A percentile compares a stretch with the other conserved stretches of the same genome.
These are phyloP conservation scores for Melanostoma mellinum DNA, from an alignment of 2,888 invertebrate genomes.

Conservation along the genomic window DNA sequence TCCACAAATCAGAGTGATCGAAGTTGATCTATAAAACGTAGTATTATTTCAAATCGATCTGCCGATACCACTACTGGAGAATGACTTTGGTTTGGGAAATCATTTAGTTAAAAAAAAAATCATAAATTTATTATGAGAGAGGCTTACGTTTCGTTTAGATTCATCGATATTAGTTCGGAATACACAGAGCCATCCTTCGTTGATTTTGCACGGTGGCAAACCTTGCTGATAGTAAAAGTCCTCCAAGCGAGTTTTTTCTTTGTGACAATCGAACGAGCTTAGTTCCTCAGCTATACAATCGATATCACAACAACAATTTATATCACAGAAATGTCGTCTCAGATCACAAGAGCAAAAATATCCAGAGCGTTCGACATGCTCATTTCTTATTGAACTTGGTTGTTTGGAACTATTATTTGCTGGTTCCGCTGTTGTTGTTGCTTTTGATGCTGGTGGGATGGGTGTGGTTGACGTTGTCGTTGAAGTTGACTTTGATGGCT, in stretches of 20 bases:
- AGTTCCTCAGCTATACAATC: conserved; percentile 84
- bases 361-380: conserved; percentile 7
- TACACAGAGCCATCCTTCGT: conserved; percentile 80
- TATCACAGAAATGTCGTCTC: conserved; percentile 85
- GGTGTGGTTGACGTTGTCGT: conserved; percentile 8
- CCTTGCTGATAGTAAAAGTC: conserved; percentile 79
- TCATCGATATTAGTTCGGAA: conserved; percentile 76
- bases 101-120: background rate
- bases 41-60: too few relatives aligned
- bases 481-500: background rate
- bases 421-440: conserved; percentile 1
- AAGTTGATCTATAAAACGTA: too few relatives aligned
- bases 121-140: background rate
- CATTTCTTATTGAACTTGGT: conserved; percentile 25
- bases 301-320: conserved; percentile 91
- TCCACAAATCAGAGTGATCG: too few relatives aligned
- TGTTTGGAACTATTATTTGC: conserved; percentile 19
- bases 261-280: conserved; percentile 77
- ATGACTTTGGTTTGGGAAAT: too few relatives aligned
- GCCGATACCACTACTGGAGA: too few relatives aligned
- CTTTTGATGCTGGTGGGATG: conserved; percentile 2
- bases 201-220: conserved; percentile 78
- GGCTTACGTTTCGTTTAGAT: conserved; percentile 46
- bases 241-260: conserved; percentile 70
- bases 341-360: conserved; percentile 85